Base-by-base conservation (phyloP, 1,140 invertebrate genomes). In the Drosophila obscura region DNA sequence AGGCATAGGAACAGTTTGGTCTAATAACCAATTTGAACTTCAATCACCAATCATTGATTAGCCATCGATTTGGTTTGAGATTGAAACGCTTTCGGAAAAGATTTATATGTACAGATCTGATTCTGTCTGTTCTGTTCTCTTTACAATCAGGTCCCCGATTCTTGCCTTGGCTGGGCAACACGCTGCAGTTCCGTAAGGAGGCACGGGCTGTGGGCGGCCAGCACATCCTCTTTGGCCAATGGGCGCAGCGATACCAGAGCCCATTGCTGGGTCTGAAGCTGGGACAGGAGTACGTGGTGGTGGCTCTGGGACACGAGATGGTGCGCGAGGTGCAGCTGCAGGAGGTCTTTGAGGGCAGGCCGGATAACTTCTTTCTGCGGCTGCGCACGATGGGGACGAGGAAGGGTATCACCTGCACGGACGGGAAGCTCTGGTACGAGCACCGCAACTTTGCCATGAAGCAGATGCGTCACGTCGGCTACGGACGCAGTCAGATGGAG, bases 391-490 rank as follows among this genome's bases (percentile, higher is more conserved):
- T 96, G 90, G 96, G 96, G 22, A 94, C 94, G 43, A 84, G 77
- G 13, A 90, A 85, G 50, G 91, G 96, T 26, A 95, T 97, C 19
- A 96, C 96, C 1, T 96, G 95, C 90, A 94, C 94, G 1, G 96
- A 97, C 63, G 96, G 96, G 0, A 78, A 93, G 7, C 80, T 95
- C 5, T 97, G 97, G 96, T 93, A 93, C 50, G 94, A 95, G 72
- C 95, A 97, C 69, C 93, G 96, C 44, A 92, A 92, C 51, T 97
- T 97, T 92, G 94, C 95, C 3, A 87, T 96, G 46, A 94, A 94
- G 63, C 94, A 95, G 59, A 92, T 98, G 66, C 93, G 94, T 26
- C 92, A 94, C 19, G 93, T 96, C 7, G 96, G 97, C 15, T 96
- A 96, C 64, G 96, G 96, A 0, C 95, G 95, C 80, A 93, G 92